phyloP scores from a whole-genome alignment of 2,797 vertebrate species.

The Lycodopsis pacificus region DNA sequence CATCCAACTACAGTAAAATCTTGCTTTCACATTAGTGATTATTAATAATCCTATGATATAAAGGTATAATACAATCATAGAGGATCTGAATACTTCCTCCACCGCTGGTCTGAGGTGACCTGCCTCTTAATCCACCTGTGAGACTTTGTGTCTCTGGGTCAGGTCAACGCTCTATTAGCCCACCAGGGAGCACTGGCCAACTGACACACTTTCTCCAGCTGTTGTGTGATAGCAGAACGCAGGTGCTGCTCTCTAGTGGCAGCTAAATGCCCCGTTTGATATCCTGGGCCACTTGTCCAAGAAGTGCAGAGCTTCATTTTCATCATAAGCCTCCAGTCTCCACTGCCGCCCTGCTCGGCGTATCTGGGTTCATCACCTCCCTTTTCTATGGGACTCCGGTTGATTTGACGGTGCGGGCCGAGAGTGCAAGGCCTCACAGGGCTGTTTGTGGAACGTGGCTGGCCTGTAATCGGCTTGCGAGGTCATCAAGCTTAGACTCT shows the following conservation, averaged over 20 bases:
- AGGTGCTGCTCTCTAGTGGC: conserved; percentile 64
- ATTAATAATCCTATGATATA: not conserved
- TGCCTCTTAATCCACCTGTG: conserved; percentile 35
- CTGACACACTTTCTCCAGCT: conserved; percentile 51
- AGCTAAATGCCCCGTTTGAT: not conserved
- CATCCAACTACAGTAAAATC: not conserved
- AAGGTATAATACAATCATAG: not conserved
- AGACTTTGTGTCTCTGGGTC: conserved; percentile 31
- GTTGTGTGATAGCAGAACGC: conserved; percentile 36
- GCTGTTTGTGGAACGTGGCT: conserved; percentile 44
- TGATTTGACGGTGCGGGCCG: conserved; percentile 4
- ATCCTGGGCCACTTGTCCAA: not conserved
- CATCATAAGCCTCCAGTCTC: not conserved
- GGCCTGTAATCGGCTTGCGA: conserved; percentile 69
- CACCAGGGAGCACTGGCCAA: conserved; percentile 28
- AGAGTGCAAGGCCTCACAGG: not conserved
- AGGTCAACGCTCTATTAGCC: conserved; percentile 22
- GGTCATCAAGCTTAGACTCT: conserved; percentile 69
- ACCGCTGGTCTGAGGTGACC: not conserved
- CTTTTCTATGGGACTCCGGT: not conserved
- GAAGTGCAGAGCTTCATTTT: not conserved
- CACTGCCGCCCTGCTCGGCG: not conserved
- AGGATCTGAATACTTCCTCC: not conserved
- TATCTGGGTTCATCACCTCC: not conserved
- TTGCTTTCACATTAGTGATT: not conserved